Evolutionary conservation across 2,797 vertebrate genomes (phyloP).

Genomic region (Catharus ustulatus): DNA sequence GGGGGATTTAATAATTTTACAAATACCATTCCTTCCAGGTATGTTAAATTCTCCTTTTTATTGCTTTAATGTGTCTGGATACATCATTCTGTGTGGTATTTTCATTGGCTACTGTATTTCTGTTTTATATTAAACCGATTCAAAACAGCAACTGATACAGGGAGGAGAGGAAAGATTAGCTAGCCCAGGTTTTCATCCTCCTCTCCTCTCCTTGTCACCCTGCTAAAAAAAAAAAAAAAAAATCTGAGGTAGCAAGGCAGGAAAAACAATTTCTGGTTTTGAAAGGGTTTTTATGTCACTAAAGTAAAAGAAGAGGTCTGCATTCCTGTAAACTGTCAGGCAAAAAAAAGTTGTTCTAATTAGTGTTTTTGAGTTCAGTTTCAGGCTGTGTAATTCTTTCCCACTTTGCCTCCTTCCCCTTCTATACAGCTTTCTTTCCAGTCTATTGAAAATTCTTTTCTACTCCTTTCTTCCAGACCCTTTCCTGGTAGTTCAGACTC

Average conservation of each 20-base stretch:
- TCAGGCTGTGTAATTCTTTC: neutral
- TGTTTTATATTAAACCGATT: neutral
- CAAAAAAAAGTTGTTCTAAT: neutral
- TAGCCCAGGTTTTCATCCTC: neutral
- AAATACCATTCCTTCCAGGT: neutral
- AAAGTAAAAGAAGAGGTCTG: neutral
- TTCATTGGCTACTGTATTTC: neutral
- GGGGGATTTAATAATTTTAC: neutral
- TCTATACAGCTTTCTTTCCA: neutral
- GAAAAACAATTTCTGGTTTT: neutral
- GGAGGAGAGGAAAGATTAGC: neutral
- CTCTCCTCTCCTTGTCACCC: neutral
- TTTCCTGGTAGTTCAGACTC: neutral
- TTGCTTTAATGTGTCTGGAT: neutral
- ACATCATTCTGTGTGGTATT: neutral
- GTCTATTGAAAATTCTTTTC: neutral
- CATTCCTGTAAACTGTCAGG: neutral
- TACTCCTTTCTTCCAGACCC: neutral
- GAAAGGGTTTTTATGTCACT: neutral
- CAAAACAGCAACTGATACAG: neutral
- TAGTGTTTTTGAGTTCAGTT: neutral
- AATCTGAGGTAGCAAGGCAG: fast-evolving
- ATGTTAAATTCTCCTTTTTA: neutral
- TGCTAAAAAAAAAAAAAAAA: neutral
- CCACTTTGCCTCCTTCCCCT: neutral